Evolutionary conservation across 2,797 vertebrate species (phyloP).

Genomic region (Hippoglossus hippoglossus): DNA sequence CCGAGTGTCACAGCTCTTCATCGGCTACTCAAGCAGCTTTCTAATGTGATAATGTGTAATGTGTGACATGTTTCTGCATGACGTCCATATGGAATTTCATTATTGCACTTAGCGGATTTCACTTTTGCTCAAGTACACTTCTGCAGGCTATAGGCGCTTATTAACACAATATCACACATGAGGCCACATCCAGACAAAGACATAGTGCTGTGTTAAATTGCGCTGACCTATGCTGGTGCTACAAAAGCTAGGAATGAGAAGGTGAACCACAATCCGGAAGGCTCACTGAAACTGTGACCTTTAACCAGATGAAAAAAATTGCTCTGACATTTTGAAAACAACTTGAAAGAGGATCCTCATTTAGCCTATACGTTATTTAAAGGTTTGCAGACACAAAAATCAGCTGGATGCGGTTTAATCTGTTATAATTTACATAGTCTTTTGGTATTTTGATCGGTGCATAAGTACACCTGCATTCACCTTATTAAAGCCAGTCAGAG

Average conservation of each 20-base stretch:
- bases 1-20: conserved; percentile 31
- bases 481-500: no score
- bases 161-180: conserved; percentile 24
- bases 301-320: no score
- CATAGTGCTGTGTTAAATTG: conserved; percentile 9
- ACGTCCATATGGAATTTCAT: conserved; percentile 49
- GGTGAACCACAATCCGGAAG: no score
- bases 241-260: no score
- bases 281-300: no score
- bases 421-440: no score
- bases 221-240: background rate
- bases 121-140: conserved; percentile 42
- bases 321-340: background rate
- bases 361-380: no score
- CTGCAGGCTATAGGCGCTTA: background rate
- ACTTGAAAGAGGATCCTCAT: no score
- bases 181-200: conserved; percentile 7
- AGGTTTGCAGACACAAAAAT: no score
- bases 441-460: no score
- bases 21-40: conserved; percentile 53
- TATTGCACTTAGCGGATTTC: conserved; percentile 28
- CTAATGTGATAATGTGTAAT: conserved; percentile 43
- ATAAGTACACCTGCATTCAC: no score
- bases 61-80: conserved; percentile 36
- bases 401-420: no score